Evolutionary conservation across 2,113 vertebrate species (phyloP).

Genomic region (Sylvietta virens): DNA sequence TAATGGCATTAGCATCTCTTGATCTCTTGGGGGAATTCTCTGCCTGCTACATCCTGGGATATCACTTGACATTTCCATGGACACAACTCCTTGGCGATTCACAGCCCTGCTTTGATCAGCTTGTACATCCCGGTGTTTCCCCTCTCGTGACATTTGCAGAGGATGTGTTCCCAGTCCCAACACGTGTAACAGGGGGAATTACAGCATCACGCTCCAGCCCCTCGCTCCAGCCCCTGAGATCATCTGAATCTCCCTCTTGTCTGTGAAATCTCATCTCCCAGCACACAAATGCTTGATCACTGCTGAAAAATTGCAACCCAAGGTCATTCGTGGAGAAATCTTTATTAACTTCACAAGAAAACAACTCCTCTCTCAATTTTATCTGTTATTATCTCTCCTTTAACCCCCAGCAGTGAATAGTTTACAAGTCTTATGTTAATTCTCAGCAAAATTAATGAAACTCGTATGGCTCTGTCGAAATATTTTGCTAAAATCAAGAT

Average conservation of each 20-base stretch:
- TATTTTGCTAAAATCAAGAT: neutral
- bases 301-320: neutral
- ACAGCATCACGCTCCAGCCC: neutral
- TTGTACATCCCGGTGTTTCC: conserved; percentile 12
- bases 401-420: neutral
- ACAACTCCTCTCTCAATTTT: neutral
- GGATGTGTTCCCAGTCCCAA: neutral
- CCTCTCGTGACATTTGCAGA: conserved; percentile 25
- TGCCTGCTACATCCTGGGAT: neutral
- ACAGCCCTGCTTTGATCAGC: conserved; percentile 36
- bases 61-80: conserved; percentile 42
- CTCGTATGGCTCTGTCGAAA: neutral
- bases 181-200: neutral
- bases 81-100: conserved; percentile 25
- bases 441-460: conserved; percentile 1
- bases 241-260: neutral
- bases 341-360: neutral
- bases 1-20: neutral
- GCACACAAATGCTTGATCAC: neutral
- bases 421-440: neutral
- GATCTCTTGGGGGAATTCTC: neutral
- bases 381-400: neutral
- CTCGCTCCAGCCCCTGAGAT: neutral
- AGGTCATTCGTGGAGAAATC: neutral
- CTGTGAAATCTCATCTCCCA: neutral